Percentiles rank a stretch among this genome's conserved stretches.
Evolutionary conservation across 2,888 invertebrate species (phyloP).

Genomic region (Heliconius sara): DNA sequence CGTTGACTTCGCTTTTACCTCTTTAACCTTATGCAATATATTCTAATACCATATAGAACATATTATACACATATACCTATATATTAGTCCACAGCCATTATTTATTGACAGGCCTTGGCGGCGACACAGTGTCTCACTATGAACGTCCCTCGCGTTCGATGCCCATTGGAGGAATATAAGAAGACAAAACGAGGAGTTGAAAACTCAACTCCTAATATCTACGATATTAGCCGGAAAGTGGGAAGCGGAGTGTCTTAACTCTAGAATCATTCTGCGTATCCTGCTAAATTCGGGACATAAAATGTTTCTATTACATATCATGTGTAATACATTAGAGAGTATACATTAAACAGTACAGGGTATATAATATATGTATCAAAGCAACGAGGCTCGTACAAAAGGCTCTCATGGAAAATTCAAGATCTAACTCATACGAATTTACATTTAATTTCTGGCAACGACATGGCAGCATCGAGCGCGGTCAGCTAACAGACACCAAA

Average conservation of each 20-base stretch:
- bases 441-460: slow-evolving; percentile 29
- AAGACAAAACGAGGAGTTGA: too few relatives aligned
- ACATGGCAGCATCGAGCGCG: slow-evolving; percentile 24
- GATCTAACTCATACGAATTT: slow-evolving; percentile 32
- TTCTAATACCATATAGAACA: too few relatives aligned
- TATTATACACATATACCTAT: too few relatives aligned
- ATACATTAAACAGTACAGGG: slow-evolving; percentile 1
- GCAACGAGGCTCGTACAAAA: slow-evolving; percentile 20
- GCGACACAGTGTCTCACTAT: too few relatives aligned
- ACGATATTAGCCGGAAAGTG: not conserved
- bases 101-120: not conserved
- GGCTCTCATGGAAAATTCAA: slow-evolving; percentile 43
- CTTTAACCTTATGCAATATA: not conserved
- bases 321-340: not conserved
- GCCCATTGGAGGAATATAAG: too few relatives aligned
- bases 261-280: not conserved
- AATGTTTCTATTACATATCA: not conserved
- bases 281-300: not conserved
- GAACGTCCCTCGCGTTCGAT: too few relatives aligned
- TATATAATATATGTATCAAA: slow-evolving; percentile 20
- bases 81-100: not conserved
- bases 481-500: slow-evolving; percentile 25
- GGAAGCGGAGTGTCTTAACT: not conserved
- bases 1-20: not conserved
- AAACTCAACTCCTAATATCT: too few relatives aligned